Conservation (phyloP, 2,113 vertebrate genomes). For the Tursiops truncatus region DNA sequence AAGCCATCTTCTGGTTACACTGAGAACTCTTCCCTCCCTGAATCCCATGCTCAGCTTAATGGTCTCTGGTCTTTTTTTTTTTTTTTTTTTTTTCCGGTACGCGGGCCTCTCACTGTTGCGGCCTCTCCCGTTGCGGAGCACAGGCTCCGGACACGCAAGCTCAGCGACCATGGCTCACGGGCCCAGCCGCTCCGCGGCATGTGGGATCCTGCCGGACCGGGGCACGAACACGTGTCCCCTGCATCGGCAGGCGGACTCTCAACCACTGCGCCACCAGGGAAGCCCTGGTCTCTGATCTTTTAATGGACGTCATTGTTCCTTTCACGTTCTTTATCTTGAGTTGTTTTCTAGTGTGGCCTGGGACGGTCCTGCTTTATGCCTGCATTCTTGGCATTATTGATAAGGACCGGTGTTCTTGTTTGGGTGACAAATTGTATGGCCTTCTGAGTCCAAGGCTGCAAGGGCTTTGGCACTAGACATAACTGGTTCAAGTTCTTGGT, state of each 20-base stretch:
- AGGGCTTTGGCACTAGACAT: not conserved
- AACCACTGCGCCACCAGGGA: no score
- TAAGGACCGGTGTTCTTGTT: not conserved
- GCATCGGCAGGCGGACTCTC: no score
- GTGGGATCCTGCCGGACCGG: no score
- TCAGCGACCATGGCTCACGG: no score
- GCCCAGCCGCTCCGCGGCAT: no score
- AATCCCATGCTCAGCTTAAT: accelerated
- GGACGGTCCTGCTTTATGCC: not conserved
- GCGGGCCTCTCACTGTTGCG: no score
- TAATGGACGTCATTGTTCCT: accelerated
- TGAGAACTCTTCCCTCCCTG: not conserved
- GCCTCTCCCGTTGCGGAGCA: no score
- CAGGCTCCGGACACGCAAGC: no score
- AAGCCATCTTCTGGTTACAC: conserved; percentile 42
- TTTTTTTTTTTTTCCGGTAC: no score
- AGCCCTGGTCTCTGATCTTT: not conserved
- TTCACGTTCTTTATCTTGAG: not conserved
- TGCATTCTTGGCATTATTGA: not conserved
- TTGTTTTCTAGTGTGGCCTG: accelerated
- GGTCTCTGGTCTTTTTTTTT: not conserved
- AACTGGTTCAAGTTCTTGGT: not conserved
- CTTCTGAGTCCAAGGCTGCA: not conserved
- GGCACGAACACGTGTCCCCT: no score
- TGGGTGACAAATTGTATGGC: not conserved